phyloP scores from a whole-genome alignment of 2,888 invertebrate genomes.

The Gryllus longicercus region DNA sequence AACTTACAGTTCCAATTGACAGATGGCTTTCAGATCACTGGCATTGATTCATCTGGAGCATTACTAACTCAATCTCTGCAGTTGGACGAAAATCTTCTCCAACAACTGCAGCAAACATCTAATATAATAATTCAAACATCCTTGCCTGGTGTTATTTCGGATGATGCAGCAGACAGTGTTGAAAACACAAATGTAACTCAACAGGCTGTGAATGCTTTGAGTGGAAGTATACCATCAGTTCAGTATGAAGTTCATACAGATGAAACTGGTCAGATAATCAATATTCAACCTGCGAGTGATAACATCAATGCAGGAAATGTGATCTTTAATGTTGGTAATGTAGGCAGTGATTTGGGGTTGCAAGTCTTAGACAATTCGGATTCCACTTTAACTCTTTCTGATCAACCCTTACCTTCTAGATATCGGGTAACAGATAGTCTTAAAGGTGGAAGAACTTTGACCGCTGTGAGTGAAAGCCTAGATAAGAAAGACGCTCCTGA shows the following conservation, averaged over 20 bases:
- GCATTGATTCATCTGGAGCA: conserved; percentile 29
- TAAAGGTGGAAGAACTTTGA: conserved; percentile 23
- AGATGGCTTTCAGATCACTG: conserved; percentile 43
- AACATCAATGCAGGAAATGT: conserved; percentile 36
- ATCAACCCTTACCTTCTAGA: conserved; percentile 19
- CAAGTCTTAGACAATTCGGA: conserved; percentile 23
- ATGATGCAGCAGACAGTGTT: neutral
- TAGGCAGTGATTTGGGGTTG: conserved; percentile 26
- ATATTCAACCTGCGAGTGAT: conserved; percentile 33
- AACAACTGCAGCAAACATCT: conserved; percentile 43
- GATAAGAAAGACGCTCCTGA: conserved; percentile 24
- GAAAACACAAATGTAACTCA: neutral
- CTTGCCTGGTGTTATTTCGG: neutral
- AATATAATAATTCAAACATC: conserved; percentile 44
- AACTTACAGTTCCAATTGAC: conserved; percentile 47
- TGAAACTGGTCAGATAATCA: conserved; percentile 36
- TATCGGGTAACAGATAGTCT: conserved; percentile 29
- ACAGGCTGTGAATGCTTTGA: neutral
- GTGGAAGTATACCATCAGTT: conserved; percentile 24
- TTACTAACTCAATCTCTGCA: conserved; percentile 48
- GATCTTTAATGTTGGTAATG: conserved; percentile 27
- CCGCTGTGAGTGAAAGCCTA: conserved; percentile 19
- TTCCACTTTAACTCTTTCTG: neutral
- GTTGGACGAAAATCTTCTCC: conserved; percentile 50
- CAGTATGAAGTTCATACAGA: conserved; percentile 36